Conservation (phyloP, 1,140 invertebrate species). For the Hesperophylax magnus region DNA sequence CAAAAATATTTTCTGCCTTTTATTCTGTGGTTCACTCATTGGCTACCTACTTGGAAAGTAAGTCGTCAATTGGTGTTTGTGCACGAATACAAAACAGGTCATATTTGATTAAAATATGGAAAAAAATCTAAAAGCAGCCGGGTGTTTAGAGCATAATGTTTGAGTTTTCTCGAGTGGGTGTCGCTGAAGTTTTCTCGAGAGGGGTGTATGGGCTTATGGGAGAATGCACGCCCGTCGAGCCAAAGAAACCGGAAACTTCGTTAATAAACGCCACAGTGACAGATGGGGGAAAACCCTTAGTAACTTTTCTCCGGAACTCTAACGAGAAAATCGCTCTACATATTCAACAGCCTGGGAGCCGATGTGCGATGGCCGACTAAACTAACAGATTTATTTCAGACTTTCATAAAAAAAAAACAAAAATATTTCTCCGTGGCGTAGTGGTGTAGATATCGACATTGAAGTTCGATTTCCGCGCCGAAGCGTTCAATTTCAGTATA, state of each 20-base stretch:
- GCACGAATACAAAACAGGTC: not conserved
- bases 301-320: slow-evolving; percentile 1
- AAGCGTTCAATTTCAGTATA: too few relatives aligned
- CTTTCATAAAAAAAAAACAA: too few relatives aligned
- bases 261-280: slow-evolving; percentile 36
- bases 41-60: not conserved
- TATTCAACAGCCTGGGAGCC: too few relatives aligned
- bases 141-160: not conserved
- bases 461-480: too few relatives aligned
- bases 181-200: not conserved
- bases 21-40: not conserved
- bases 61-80: too few relatives aligned
- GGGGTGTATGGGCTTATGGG: not conserved
- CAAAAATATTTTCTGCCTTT: not conserved
- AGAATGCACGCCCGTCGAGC: not conserved
- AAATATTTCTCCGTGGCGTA: too few relatives aligned
- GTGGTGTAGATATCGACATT: too few relatives aligned
- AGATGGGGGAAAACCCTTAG: slow-evolving; percentile 12
- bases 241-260: slow-evolving; percentile 11
- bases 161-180: not conserved
- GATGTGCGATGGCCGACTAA: too few relatives aligned
- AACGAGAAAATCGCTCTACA: slow-evolving; percentile 23
- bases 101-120: not conserved
- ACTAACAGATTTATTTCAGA: too few relatives aligned
- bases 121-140: not conserved